These are phyloP conservation scores for Nasonia vitripennis DNA, from an alignment of 1,140 invertebrate species.

Conservation along the genomic window DNA sequence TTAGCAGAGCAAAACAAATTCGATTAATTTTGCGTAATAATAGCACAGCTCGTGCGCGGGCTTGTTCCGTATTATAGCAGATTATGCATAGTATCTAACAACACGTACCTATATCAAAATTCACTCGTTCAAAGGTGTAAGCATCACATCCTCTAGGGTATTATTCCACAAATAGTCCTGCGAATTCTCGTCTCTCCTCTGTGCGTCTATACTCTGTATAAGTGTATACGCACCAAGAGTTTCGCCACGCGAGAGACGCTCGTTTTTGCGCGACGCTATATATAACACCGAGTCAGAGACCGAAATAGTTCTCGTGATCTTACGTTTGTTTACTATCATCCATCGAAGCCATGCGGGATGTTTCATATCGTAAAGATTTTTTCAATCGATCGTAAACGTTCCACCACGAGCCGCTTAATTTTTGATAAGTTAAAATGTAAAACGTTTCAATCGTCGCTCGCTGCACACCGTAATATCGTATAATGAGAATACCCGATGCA, in stretches of 20 bases:
- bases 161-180: neutral
- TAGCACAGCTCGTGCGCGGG: too few species aligned
- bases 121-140: neutral
- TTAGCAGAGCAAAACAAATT: neutral
- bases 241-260: neutral
- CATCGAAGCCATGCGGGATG: neutral
- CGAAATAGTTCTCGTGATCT: too few species aligned
- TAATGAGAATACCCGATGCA: too few species aligned
- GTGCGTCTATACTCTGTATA: too few species aligned
- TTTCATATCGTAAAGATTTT: neutral
- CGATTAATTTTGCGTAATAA: neutral
- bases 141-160: too few species aligned
- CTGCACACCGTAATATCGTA: too few species aligned
- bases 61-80: too few species aligned
- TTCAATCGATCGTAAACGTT: too few species aligned
- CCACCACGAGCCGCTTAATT: neutral
- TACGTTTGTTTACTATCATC: neutral
- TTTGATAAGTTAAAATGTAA: neutral
- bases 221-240: too few species aligned
- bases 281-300: neutral
- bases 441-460: too few species aligned
- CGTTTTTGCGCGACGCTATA: neutral
- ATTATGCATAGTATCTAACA: too few species aligned
- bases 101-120: neutral
- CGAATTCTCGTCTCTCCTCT: neutral